Evolutionary conservation across 1,140 invertebrate genomes (phyloP).

Genomic region (Latrodectus geometricus): DNA sequence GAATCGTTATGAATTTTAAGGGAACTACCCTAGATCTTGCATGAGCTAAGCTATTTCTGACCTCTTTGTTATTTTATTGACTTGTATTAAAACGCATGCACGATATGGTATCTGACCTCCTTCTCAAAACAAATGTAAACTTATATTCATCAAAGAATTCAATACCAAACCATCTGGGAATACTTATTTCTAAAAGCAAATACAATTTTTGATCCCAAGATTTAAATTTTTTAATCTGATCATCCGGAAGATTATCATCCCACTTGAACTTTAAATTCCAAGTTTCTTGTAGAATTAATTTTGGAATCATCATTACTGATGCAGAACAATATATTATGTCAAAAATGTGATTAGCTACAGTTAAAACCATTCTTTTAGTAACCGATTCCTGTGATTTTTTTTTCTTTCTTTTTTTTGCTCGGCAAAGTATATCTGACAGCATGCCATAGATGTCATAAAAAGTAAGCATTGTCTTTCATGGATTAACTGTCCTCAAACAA

Average conservation of each 20-base stretch:
- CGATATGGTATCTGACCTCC: background rate
- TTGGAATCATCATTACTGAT: constrained; percentile 14
- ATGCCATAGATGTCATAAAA: constrained; percentile 6
- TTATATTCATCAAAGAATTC: background rate
- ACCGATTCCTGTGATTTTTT: background rate
- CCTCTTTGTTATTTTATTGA: background rate
- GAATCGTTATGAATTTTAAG: constrained; percentile 25
- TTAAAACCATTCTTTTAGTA: no score
- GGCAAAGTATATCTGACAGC: background rate
- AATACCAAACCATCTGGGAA: constrained; percentile 15
- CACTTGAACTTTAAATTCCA: constrained; percentile 1
- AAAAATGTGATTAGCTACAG: constrained; percentile 16
- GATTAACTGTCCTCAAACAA: background rate
- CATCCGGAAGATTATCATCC: constrained; percentile 15
- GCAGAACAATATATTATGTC: constrained; percentile 4
- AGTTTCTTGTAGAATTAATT: constrained; percentile 34
- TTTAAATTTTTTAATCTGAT: background rate
- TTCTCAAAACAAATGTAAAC: constrained; percentile 30
- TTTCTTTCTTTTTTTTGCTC: background rate
- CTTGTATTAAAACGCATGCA: constrained; percentile 26
- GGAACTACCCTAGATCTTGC: constrained; percentile 44
- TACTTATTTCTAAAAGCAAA: no score
- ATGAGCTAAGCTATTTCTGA: background rate
- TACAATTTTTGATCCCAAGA: background rate
- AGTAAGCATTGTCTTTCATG: background rate